These are phyloP conservation scores for Melanostoma mellinum DNA, from an alignment of 2,888 invertebrate species.

Conservation along the genomic window DNA sequence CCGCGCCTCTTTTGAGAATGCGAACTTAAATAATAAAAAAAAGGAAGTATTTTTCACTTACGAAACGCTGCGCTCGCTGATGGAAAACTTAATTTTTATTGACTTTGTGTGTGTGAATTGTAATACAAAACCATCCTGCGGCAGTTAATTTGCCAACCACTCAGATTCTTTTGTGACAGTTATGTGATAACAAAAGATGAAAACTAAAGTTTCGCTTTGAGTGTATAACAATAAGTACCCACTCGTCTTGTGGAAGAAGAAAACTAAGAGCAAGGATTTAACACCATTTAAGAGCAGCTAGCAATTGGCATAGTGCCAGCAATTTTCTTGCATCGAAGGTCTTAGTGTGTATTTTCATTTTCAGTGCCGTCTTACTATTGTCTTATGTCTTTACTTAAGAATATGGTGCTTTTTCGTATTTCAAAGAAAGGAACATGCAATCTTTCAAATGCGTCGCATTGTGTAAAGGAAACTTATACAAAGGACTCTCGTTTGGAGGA, in stretches of 20 bases:
- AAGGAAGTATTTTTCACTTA: too few relatives aligned
- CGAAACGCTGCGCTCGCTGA: too few relatives aligned
- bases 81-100: too few relatives aligned
- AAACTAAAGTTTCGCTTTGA: constrained; percentile 18
- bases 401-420: too few relatives aligned
- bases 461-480: too few relatives aligned
- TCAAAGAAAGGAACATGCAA: too few relatives aligned
- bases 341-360: constrained; percentile 18
- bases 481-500: too few relatives aligned
- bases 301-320: constrained; percentile 45
- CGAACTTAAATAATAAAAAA: too few relatives aligned
- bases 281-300: constrained; percentile 11
- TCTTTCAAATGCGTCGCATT: too few relatives aligned
- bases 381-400: neutral
- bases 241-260: neutral
- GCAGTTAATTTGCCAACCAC: constrained; percentile 12
- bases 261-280: constrained; percentile 17
- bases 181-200: constrained; percentile 1
- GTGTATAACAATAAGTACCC: neutral
- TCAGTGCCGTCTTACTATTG: constrained; percentile 14
- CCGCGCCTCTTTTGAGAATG: too few relatives aligned
- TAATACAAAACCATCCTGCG: neutral
- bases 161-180: constrained; percentile 14
- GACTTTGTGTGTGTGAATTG: too few relatives aligned
- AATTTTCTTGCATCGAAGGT: constrained; percentile 41